Evolutionary conservation across 30 jellyfish, hydroid and myxozoan species (phyloP), one percentile per base, ranked within the genome.

Genomic region (Morbakka virulenta): DNA sequence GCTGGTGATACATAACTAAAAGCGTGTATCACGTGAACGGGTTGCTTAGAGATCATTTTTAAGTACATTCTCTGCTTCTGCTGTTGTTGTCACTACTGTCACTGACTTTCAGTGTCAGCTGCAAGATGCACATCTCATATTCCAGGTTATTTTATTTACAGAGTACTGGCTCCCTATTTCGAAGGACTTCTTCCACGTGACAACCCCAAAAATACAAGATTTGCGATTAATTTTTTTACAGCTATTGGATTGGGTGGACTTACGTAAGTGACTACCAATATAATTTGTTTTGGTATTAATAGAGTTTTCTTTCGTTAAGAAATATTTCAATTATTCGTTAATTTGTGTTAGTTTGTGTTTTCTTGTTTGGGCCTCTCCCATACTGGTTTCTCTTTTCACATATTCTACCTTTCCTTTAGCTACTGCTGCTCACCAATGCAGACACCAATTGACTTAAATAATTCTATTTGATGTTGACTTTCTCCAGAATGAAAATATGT

Each of bases 191-290:
- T 94, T 53, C 99, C 99, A 28, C 85, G 97, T 61, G 99, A 94
- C 69, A 79, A 94, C 57, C 99, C 99, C 1, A 86, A 96, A 1
- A 86, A 94, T 73, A 94, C 99, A 2, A 89, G 99, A 4, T 94
- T 94, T 50, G 94, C 99, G 20, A 94, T 94, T 32, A 94, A 94
- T 62, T 94, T 94, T 82, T 94, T 94, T 73, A 94, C 99, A 41
- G 97, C 99, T 0, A 94, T 94, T 79, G 99, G 99, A 57, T 87
- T 94, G 32, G 99, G 99, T 0, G 96, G 96, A 11, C 74, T 94
- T 17, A 94, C 99, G 99, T 93, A 82, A 52, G 98, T 79, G 52
- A 0, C n/a, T n/a, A n/a, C n/a, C n/a, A n/a, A n/a, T n/a, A n/a
- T n/a, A n/a, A 34, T 0, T n/a, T n/a, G n/a, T n/a, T n/a, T 57